Evolutionary conservation across 2,888 invertebrate species (phyloP), one percentile per base, ranked within the genome.

Genomic region (Spodoptera picta): DNA sequence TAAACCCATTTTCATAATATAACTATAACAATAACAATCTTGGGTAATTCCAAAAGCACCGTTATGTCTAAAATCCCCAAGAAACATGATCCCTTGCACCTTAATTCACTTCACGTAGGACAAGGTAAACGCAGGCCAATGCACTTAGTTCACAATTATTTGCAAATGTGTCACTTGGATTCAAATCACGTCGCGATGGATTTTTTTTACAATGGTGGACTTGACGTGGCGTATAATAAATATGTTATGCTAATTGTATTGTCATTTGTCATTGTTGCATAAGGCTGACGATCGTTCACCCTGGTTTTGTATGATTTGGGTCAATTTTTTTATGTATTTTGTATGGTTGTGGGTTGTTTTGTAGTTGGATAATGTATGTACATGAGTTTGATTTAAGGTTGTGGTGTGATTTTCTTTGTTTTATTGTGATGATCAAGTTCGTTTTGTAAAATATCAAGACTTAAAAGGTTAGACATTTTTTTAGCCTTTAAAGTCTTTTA

Each of bases 71-170:
- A 73, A 70, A 76, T 73, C 60, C 65, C 69, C 78, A 73, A 66
- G 73, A 9, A 77, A 69, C 60, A 63, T 46, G 12, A 42, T 24
- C 51, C 43, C 60, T 53, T 44, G 56, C 59, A 53, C 31, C 12
- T 42, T 57, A 56, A 79, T 93, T 91, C 93, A 67, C 57, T 58
- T 72, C 83, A 83, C 91, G 86, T 84, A 80, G 69, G 73, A 83
- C 94, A 94, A 94, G 94, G 94, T 94, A 91, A 94, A 79, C 74
- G 19, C 84, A 83, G 93, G 89, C 70, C 92, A 89, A 86, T 92
- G 94, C 93, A 91, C 93, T 66, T 51, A 23, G 52, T 10, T 5
- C 57, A 82, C 88, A 86, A 91, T 91, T 90, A 90, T 90, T 93
- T 89, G 91, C 91, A 91, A 89, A 90, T 91, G 80, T 73, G 65